Conservation (phyloP, 2,888 invertebrate genomes). For the Celastrina argiolus region DNA sequence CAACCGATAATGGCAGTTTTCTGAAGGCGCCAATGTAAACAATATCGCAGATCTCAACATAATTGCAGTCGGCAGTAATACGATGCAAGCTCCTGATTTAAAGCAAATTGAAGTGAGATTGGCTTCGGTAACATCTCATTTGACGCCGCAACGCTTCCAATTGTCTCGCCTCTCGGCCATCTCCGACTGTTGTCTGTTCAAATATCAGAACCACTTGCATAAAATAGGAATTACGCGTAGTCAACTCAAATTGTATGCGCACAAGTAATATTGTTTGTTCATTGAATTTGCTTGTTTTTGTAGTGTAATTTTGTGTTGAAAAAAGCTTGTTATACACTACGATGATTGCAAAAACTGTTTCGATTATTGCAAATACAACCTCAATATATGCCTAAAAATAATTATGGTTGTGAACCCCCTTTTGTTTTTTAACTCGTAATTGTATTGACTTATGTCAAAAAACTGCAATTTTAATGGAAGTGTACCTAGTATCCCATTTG, state of each 20-base stretch:
- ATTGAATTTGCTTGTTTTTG: background rate
- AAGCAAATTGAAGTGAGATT: slow-evolving; percentile 72
- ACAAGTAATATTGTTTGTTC: background rate
- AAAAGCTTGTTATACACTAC: background rate
- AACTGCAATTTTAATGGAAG: too few species aligned
- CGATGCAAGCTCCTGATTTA: slow-evolving; percentile 58
- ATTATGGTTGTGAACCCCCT: too few species aligned
- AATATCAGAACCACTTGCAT: slow-evolving; percentile 40
- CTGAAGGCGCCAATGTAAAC: slow-evolving; percentile 10
- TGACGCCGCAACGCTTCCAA: slow-evolving; percentile 69
- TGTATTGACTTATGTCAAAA: too few species aligned
- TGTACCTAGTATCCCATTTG: too few species aligned
- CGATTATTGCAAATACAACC: background rate
- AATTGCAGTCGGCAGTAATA: slow-evolving; percentile 42
- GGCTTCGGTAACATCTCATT: slow-evolving; percentile 68
- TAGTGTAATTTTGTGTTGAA: background rate
- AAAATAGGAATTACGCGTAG: slow-evolving; percentile 6
- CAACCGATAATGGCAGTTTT: background rate
- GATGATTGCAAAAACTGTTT: background rate
- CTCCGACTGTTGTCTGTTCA: slow-evolving; percentile 52
- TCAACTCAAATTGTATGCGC: background rate
- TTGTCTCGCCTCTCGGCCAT: slow-evolving; percentile 52
- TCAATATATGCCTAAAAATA: too few species aligned
- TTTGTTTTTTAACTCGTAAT: too few species aligned
- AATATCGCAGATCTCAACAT: slow-evolving; percentile 35